Evolutionary conservation across 1,140 invertebrate genomes (phyloP), one percentile per base, ranked within the genome.

Genomic region (Orius laevigatus): DNA sequence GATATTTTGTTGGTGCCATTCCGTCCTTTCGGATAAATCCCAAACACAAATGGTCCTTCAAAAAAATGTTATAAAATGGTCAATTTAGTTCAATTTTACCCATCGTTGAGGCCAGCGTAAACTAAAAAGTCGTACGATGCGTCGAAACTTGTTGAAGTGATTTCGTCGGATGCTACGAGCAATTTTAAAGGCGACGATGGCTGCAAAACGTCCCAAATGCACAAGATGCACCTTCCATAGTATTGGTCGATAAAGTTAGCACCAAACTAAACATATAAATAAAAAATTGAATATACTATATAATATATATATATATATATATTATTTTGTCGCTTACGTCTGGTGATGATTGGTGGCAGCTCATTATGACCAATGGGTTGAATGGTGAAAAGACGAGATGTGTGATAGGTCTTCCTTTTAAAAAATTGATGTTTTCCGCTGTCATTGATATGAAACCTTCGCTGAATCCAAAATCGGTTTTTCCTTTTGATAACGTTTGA

Each of bases 151-250:
- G 46, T 12, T 3, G 49, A 42, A 15, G 8, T 20, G 14, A 51
- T 40, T 33, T 44, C n/a, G 19, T 19, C 41, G 12, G 49, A 51
- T 5, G 49, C 42, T 38, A 46, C 44, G 20, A 51, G 35, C 2
- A 51, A 6, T 16, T 43, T 35, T 1, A 46, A 11, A 2, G 49
- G 49, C 16, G 45, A 44, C 15, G 49, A 51, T 11, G 36, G 16
- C 32, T 44, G 32, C 16, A 51, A 31, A n/a, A 51, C 39, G 33
- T 51, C 44, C 49, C 49, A 51, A 14, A 51, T 5, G 20, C 49
- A 51, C 1, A 51, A 11, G 3, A 51, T 25, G 15, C 43, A 45
- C 8, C 43, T 10, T 5, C 25, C 25, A 8, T 25, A 25, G 8
- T 25, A 25, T 8, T 25, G 25, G 8, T 25, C 25, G 25, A 25